Evolutionary conservation across 2,888 invertebrate genomes (phyloP).

Genomic region (Yponomeuta malinellus): DNA sequence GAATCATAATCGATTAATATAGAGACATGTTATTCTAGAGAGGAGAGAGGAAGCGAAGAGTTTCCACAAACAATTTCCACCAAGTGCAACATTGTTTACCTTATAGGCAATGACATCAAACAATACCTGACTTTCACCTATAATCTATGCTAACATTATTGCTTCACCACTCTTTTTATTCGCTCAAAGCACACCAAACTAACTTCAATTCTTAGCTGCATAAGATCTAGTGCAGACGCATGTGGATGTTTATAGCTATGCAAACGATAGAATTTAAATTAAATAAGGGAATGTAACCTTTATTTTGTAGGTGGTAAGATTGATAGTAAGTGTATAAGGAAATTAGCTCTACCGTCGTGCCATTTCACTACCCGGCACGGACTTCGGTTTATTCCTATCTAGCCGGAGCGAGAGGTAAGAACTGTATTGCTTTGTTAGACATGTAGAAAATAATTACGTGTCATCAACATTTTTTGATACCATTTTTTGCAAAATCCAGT

Average conservation of each 20-base stretch:
- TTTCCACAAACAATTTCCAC: background rate
- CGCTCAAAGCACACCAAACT: background rate
- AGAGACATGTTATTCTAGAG: too few species aligned
- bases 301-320: background rate
- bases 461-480: too few species aligned
- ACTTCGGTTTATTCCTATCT: background rate
- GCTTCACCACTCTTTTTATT: background rate
- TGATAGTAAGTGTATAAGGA: background rate
- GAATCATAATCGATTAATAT: too few species aligned
- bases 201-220: background rate
- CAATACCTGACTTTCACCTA: slow-evolving; percentile 14
- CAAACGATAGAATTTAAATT: background rate
- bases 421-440: too few species aligned
- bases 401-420: too few species aligned
- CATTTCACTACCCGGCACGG: slow-evolving; percentile 11
- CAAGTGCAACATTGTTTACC: slow-evolving; percentile 2
- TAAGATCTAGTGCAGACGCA: background rate
- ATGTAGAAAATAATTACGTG: too few species aligned
- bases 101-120: slow-evolving; percentile 12
- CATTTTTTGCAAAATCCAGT: too few species aligned
- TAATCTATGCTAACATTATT: background rate
- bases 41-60: background rate
- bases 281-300: background rate
- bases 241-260: background rate
- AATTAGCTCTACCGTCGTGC: slow-evolving; percentile 3